A percentile compares a stretch with the other conserved stretches of the same genome.
Evolutionary conservation across 2,797 vertebrate species (phyloP).

Genomic region (Prionace glauca): DNA sequence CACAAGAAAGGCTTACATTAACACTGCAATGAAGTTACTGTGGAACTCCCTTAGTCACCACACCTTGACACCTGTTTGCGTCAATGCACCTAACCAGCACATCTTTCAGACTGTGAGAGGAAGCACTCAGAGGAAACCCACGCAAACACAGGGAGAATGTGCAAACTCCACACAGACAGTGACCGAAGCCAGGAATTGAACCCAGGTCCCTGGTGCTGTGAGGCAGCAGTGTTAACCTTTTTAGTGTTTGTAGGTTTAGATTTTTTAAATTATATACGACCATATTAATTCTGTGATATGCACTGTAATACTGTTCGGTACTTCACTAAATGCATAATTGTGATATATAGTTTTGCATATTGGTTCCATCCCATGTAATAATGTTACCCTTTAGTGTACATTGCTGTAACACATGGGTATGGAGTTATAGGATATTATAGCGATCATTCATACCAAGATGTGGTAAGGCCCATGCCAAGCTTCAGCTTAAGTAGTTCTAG

Average conservation of each 20-base stretch:
- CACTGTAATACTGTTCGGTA: neutral
- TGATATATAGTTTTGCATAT: neutral
- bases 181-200: too few species aligned
- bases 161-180: too few species aligned
- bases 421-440: neutral
- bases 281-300: neutral
- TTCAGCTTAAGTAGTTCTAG: conserved; percentile 16
- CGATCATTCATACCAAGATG: neutral
- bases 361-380: neutral
- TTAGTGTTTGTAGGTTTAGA: neutral
- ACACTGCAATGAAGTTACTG: too few species aligned
- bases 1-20: too few species aligned
- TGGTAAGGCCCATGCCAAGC: neutral
- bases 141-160: too few species aligned
- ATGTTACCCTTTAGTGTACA: neutral
- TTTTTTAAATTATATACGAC: neutral
- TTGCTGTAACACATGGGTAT: neutral
- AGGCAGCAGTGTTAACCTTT: neutral
- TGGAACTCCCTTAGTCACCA: too few species aligned
- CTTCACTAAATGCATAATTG: neutral
- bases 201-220: too few species aligned
- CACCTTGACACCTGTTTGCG: too few species aligned
- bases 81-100: too few species aligned
- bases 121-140: too few species aligned
- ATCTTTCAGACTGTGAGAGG: too few species aligned